Evolutionary conservation across 1,140 invertebrate genomes (phyloP).

Genomic region (Goniozus legneri): DNA sequence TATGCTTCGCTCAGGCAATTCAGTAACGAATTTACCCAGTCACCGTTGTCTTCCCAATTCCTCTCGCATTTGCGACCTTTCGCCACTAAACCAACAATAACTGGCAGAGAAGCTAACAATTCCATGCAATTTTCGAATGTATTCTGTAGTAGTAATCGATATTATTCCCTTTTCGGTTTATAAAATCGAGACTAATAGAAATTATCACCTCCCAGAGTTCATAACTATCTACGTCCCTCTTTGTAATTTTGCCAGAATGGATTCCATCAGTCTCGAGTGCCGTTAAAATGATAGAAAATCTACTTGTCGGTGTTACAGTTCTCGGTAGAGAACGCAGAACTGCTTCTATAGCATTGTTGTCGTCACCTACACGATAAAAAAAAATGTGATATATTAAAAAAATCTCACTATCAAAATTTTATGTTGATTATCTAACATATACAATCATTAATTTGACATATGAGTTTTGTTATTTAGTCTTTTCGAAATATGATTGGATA

Average conservation of each 20-base stretch:
- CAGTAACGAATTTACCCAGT: slow-evolving; percentile 36
- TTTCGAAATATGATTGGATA: too few relatives aligned
- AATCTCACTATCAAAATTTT: too few relatives aligned
- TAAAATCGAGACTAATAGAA: background rate
- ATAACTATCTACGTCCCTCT: slow-evolving; percentile 19
- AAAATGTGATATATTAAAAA: too few relatives aligned
- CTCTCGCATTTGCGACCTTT: slow-evolving; percentile 10
- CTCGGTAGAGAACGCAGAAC: slow-evolving; percentile 28
- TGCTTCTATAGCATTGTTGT: too few relatives aligned
- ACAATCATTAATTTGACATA: too few relatives aligned
- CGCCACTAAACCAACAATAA: slow-evolving; percentile 30
- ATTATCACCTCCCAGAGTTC: slow-evolving; percentile 30
- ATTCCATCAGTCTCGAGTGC: slow-evolving; percentile 19
- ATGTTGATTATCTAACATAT: too few relatives aligned
- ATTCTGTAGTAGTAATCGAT: slow-evolving; percentile 18
- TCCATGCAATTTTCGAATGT: slow-evolving; percentile 42
- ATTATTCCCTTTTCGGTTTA: background rate
- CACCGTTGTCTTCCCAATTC: slow-evolving; percentile 17
- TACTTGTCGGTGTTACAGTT: slow-evolving; percentile 25
- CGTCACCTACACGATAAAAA: too few relatives aligned
- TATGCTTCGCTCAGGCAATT: slow-evolving; percentile 20
- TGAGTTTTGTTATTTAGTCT: too few relatives aligned
- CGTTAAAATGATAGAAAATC: slow-evolving; percentile 29
- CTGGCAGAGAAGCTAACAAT: slow-evolving; percentile 34
- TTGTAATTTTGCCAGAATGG: slow-evolving; percentile 12